Evolutionary conservation across 2,888 invertebrate genomes (phyloP).

Genomic region (Catocala nupta): DNA sequence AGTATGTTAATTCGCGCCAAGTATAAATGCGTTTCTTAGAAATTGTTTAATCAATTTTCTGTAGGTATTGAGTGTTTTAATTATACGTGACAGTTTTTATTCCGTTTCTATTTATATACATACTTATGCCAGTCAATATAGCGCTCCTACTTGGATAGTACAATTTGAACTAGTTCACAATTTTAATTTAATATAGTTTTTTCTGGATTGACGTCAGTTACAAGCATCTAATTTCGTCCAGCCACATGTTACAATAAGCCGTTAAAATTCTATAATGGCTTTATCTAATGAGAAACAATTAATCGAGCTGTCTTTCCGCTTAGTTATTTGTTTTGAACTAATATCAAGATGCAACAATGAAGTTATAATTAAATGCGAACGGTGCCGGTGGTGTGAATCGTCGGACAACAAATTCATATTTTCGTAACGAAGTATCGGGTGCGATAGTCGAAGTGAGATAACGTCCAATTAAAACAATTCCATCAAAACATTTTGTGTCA

Average conservation of each 20-base stretch:
- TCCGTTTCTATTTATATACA: neutral
- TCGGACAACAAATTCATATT: slow-evolving; percentile 79
- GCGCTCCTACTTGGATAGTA: slow-evolving; percentile 8
- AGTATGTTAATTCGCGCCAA: too few relatives aligned
- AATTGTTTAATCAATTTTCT: too few relatives aligned
- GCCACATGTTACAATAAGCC: slow-evolving; percentile 18
- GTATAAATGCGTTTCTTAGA: too few relatives aligned
- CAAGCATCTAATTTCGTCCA: slow-evolving; percentile 5
- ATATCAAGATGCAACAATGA: slow-evolving; percentile 62
- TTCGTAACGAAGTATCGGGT: slow-evolving; percentile 73
- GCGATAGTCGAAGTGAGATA: slow-evolving; percentile 79
- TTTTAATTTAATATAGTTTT: slow-evolving; percentile 5
- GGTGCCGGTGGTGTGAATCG: slow-evolving; percentile 79
- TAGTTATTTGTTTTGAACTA: slow-evolving; percentile 76
- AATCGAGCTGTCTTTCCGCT: slow-evolving; percentile 57
- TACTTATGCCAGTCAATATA: neutral
- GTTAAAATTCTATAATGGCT: slow-evolving; percentile 33
- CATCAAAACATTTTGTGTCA: slow-evolving; percentile 87
- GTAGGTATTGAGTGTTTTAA: too few relatives aligned
- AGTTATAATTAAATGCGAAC: slow-evolving; percentile 69
- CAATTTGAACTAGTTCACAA: slow-evolving; percentile 2
- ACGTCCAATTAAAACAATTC: slow-evolving; percentile 87
- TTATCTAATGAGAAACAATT: slow-evolving; percentile 61
- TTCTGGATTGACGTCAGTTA: neutral
- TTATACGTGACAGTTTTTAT: too few relatives aligned